Evolutionary conservation across 2,113 vertebrate species (phyloP).

Genomic region (Anguilla rostrata): DNA sequence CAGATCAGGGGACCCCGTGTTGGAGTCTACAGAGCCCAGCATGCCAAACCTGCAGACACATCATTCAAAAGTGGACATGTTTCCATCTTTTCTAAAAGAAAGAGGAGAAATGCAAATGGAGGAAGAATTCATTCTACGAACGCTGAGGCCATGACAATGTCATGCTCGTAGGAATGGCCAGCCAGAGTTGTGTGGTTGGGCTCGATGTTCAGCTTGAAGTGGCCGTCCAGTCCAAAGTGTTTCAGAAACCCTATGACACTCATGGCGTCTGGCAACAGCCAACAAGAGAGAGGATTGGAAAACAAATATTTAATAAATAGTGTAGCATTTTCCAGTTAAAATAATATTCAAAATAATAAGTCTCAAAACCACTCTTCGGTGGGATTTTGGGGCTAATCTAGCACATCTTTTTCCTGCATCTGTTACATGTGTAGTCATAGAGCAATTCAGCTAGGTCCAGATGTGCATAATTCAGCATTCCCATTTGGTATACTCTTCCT

Average conservation of each 20-base stretch:
- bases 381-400: background rate
- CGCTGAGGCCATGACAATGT: conserved; percentile 64
- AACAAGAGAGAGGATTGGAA: conserved; percentile 7
- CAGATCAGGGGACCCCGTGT: conserved; percentile 64
- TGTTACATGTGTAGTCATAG: no score
- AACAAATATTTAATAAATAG: no score
- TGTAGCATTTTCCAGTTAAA: no score
- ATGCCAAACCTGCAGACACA: conserved; percentile 57
- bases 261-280: conserved; percentile 57
- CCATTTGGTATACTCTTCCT: background rate
- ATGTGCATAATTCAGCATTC: background rate
- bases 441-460: background rate
- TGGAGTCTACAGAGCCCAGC: conserved; percentile 66
- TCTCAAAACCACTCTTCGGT: no score
- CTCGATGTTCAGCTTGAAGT: conserved; percentile 69
- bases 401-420: no score
- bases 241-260: conserved; percentile 66
- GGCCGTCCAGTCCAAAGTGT: conserved; percentile 55
- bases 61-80: background rate
- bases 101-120: background rate
- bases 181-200: conserved; percentile 70
- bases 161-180: conserved; percentile 62
- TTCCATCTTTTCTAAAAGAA: background rate
- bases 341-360: no score
- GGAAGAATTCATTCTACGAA: conserved; percentile 33